phyloP scores from a whole-genome alignment of 2,888 invertebrate genomes.

The Podabrus alpinus region DNA sequence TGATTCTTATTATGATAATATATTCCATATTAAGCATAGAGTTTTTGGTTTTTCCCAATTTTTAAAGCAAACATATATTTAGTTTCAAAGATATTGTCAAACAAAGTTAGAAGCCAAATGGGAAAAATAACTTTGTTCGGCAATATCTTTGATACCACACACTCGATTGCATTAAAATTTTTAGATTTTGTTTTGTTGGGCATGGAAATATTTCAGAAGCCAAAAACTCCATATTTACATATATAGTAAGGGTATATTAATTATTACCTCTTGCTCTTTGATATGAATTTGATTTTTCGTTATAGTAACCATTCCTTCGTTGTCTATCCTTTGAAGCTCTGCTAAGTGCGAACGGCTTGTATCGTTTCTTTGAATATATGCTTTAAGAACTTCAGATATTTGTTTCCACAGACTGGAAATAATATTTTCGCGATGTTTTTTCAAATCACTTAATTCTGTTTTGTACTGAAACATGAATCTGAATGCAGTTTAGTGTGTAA shows the following conservation, averaged over 20 bases:
- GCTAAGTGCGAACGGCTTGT: slow-evolving; percentile 48
- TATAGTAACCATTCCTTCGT: slow-evolving; percentile 47
- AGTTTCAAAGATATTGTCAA: no score
- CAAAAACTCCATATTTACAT: no score
- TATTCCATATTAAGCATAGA: background rate
- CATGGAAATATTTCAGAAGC: no score
- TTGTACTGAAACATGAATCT: slow-evolving; percentile 38
- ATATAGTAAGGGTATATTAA: background rate
- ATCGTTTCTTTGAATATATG: slow-evolving; percentile 48
- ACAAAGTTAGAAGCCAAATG: no score
- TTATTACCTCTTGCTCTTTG: slow-evolving; percentile 40
- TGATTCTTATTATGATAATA: background rate
- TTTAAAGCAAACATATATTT: no score
- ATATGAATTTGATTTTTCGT: slow-evolving; percentile 46
- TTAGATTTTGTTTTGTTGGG: no score
- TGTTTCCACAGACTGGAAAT: slow-evolving; percentile 48
- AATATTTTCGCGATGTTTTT: slow-evolving; percentile 39
- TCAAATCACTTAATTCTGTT: slow-evolving; percentile 39
- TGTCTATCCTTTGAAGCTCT: slow-evolving; percentile 48
- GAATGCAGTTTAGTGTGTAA: background rate
- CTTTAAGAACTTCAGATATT: slow-evolving; percentile 42
- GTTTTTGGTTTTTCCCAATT: background rate
- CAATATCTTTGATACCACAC: no score
- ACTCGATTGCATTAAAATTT: no score
- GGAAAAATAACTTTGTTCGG: background rate